Evolutionary conservation across 2,888 invertebrate species (phyloP).

Genomic region (Choreutis nemorana): DNA sequence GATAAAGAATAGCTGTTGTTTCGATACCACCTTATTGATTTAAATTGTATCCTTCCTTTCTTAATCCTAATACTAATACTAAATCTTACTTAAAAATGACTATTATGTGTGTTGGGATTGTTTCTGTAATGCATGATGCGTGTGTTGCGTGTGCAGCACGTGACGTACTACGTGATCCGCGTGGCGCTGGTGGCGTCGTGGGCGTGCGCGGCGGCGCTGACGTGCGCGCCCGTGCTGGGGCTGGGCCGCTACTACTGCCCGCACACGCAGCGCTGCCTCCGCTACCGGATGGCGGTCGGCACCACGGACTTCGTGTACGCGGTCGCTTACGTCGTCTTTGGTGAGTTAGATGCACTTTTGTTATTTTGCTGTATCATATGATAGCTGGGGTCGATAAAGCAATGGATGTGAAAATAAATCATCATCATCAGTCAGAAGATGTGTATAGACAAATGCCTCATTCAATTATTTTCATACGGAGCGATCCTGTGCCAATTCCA

Average conservation of each 20-base stretch:
- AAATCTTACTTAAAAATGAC: neutral
- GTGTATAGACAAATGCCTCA: too few relatives aligned
- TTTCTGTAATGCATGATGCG: neutral
- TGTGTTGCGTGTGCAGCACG: slow-evolving; percentile 65
- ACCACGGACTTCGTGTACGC: slow-evolving; percentile 76
- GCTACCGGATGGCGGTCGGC: slow-evolving; percentile 76
- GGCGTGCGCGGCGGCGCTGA: slow-evolving; percentile 73
- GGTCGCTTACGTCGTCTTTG: slow-evolving; percentile 77
- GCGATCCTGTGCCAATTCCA: too few relatives aligned
- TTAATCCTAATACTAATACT: too few relatives aligned
- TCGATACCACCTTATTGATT: too few relatives aligned
- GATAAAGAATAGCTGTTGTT: too few relatives aligned
- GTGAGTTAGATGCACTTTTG: slow-evolving; percentile 65
- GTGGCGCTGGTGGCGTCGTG: slow-evolving; percentile 75
- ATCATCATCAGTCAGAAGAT: too few relatives aligned
- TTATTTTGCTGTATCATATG: neutral
- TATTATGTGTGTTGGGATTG: neutral
- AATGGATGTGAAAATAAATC: neutral
- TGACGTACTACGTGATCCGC: slow-evolving; percentile 80
- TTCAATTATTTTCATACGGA: too few relatives aligned
- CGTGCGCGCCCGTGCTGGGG: slow-evolving; percentile 78
- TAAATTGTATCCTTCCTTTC: too few relatives aligned
- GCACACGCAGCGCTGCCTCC: slow-evolving; percentile 59
- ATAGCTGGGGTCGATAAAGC: neutral
- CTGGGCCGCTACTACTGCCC: slow-evolving; percentile 76